phyloP scores from a whole-genome alignment of 2,888 invertebrate species.

The Acrobasis repandana region DNA sequence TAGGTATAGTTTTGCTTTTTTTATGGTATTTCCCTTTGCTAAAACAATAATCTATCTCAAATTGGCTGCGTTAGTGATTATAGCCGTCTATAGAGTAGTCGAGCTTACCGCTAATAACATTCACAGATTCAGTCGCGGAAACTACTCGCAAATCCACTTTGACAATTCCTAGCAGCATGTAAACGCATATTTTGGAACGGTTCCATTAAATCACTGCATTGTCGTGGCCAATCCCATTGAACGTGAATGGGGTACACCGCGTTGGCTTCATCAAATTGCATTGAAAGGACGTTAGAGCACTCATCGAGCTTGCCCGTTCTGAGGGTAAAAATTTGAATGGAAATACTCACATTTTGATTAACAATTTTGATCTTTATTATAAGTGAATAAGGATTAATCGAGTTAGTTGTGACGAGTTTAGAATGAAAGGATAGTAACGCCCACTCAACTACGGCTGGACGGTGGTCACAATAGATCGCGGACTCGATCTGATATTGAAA shows the following conservation, averaged over 20 bases:
- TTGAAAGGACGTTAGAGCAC: slow-evolving; percentile 76
- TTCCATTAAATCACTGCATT: slow-evolving; percentile 74
- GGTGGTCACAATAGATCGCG: slow-evolving; percentile 64
- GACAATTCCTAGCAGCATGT: slow-evolving; percentile 39
- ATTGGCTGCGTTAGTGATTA: too few species aligned
- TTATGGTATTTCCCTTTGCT: too few species aligned
- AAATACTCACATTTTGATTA: slow-evolving; percentile 42
- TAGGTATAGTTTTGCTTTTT: too few species aligned
- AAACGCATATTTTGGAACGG: slow-evolving; percentile 58
- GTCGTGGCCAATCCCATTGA: slow-evolving; percentile 73
- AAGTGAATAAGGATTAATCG: slow-evolving; percentile 44
- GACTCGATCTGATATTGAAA: slow-evolving; percentile 74
- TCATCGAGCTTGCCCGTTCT: slow-evolving; percentile 65
- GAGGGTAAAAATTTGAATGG: slow-evolving; percentile 82
- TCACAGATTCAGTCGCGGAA: slow-evolving; percentile 8
- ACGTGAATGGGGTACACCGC: slow-evolving; percentile 66
- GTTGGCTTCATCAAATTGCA: slow-evolving; percentile 80
- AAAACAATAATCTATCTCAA: too few species aligned
- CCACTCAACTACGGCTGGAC: slow-evolving; percentile 61
- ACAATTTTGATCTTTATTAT: slow-evolving; percentile 27
- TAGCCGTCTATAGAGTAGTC: background rate
- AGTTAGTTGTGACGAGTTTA: slow-evolving; percentile 35
- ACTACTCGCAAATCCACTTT: slow-evolving; percentile 35
- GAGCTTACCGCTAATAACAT: background rate
- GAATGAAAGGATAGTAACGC: slow-evolving; percentile 56